These are phyloP conservation scores for Ceratina calcarata DNA, from an alignment of 1,140 invertebrate genomes.

Conservation along the genomic window DNA sequence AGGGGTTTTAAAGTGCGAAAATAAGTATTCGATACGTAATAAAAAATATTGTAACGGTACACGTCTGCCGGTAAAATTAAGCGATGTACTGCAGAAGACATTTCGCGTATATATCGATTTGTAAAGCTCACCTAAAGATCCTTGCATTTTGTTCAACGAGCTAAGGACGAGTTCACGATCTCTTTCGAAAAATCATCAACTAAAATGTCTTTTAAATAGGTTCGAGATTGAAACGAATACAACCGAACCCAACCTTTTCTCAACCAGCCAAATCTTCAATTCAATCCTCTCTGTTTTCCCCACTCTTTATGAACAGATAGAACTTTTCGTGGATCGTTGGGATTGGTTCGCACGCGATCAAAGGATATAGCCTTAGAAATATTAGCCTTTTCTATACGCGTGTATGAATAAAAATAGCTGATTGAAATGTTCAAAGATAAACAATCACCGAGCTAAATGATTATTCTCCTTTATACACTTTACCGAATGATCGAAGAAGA, in stretches of 20 bases:
- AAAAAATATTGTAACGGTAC: conserved; percentile 13
- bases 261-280: conserved; percentile 54
- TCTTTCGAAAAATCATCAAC: conserved; percentile 15
- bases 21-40: background rate
- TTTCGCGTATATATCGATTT: background rate
- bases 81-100: background rate
- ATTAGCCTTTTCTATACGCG: background rate
- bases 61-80: conserved; percentile 18
- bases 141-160: conserved; percentile 37
- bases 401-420: background rate
- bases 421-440: background rate
- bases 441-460: background rate
- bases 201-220: conserved; percentile 3
- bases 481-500: background rate
- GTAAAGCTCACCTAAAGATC: conserved; percentile 39
- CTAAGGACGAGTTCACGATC: background rate
- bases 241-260: conserved; percentile 49
- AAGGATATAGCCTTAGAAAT: conserved; percentile 10
- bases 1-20: background rate
- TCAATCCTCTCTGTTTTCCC: conserved; percentile 36
- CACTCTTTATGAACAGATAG: conserved; percentile 37
- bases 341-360: conserved; percentile 72
- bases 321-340: conserved; percentile 74
- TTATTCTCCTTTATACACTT: background rate
- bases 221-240: conserved; percentile 16